Conservation (phyloP, 2,888 invertebrate species). For the Ichneumon xanthorius region DNA sequence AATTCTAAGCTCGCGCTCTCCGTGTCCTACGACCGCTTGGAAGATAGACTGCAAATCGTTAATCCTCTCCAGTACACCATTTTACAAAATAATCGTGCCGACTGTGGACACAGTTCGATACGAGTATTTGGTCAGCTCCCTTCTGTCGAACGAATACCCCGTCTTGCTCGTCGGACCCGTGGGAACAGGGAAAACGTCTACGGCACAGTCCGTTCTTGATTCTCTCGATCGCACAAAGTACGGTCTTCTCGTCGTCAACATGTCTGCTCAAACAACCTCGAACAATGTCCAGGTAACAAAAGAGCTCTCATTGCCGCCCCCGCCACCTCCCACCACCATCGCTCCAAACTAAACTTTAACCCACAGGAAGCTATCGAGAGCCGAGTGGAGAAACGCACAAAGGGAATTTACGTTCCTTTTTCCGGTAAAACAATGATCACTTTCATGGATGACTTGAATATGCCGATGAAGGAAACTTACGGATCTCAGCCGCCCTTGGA, state of each 20-base stretch:
- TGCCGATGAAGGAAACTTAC: slow-evolving; percentile 95
- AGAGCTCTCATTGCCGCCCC: slow-evolving; percentile 27
- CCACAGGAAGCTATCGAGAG: slow-evolving; percentile 93
- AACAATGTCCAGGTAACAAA: slow-evolving; percentile 87
- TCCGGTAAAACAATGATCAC: slow-evolving; percentile 94
- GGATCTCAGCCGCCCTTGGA: slow-evolving; percentile 96
- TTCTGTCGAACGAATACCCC: slow-evolving; percentile 89
- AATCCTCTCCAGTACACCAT: slow-evolving; percentile 87
- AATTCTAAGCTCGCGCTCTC: slow-evolving; percentile 21
- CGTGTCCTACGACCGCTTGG: too few species aligned
- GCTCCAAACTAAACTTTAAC: slow-evolving; percentile 10
- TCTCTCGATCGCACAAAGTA: slow-evolving; percentile 87
- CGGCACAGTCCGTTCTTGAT: slow-evolving; percentile 87
- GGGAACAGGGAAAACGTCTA: slow-evolving; percentile 95
- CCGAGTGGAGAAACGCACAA: slow-evolving; percentile 94
- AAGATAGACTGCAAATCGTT: not conserved
- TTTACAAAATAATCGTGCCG: slow-evolving; percentile 94
- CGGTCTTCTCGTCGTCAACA: slow-evolving; percentile 91
- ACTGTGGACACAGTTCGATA: slow-evolving; percentile 96
- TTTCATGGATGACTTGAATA: slow-evolving; percentile 97
- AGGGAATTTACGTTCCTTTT: slow-evolving; percentile 92
- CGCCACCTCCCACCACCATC: not conserved
- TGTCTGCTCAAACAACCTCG: slow-evolving; percentile 96
- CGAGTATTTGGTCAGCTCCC: slow-evolving; percentile 89
- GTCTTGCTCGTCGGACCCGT: slow-evolving; percentile 93